These are phyloP conservation scores for Ariopsis seemanni DNA, from an alignment of 2,113 vertebrate species.

Conservation along the genomic window DNA sequence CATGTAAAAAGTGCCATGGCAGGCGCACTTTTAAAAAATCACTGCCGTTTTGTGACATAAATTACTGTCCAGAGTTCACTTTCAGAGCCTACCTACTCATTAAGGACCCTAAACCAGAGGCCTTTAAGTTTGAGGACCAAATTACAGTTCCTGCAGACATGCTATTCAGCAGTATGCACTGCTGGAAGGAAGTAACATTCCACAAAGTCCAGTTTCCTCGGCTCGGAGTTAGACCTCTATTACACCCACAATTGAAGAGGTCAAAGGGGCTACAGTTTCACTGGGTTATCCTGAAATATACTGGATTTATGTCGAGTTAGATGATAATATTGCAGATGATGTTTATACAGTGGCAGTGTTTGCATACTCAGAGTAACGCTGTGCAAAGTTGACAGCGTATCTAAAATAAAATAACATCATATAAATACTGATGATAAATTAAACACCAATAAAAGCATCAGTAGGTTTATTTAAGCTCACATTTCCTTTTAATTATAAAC, in stretches of 20 bases:
- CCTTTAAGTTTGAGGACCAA: conserved; percentile 39
- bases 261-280: neutral
- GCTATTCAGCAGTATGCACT: conserved; percentile 19
- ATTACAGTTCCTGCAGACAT: conserved; percentile 41
- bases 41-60: conserved; percentile 34
- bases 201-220: conserved; percentile 10
- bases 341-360: neutral
- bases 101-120: conserved; percentile 37
- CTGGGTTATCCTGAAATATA: neutral
- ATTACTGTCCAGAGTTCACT: conserved; percentile 46
- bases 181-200: conserved; percentile 33
- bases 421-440: neutral
- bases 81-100: conserved; percentile 43
- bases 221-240: neutral
- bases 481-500: neutral
- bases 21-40: neutral
- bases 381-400: neutral
- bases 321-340: neutral
- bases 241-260: conserved; percentile 28
- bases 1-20: conserved; percentile 36
- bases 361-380: neutral
- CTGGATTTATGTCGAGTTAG: neutral
- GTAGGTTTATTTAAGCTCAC: neutral
- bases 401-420: neutral
- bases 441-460: neutral